Evolutionary conservation across 2,888 invertebrate genomes (phyloP), one percentile per base, ranked within the genome.

Genomic region (Palloptera scutellata): DNA sequence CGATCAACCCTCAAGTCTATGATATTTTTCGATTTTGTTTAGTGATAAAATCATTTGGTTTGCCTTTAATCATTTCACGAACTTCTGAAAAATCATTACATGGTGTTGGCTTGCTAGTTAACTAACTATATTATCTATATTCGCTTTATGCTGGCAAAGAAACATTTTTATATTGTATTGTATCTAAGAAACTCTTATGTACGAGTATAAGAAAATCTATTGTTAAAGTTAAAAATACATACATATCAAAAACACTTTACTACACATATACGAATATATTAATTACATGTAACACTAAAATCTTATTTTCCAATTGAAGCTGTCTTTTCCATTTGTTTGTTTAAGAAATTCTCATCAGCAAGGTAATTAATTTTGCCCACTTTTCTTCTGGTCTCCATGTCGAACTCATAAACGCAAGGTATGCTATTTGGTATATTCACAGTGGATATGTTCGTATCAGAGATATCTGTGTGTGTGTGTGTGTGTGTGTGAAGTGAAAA

Each of bases 401-500:
- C 91, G 74, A 93, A 86, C 76, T 92, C 91, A 77, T 93, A 93
- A 0, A 92, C 90, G 77, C 93, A 92, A 59, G 93, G 93, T 79
- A 93, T 92, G 67, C 92, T 92, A 70, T 92, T 93, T 0, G 93
- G 93, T 64, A 93, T 86, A 83, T 93, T 93, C 65, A 93, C 85
- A 69, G 88, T 88, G 89, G 92, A 91, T 61, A 93, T 92, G 67
- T 89, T 88, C 51, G 89, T 89, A 77, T 92, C 91, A 54, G 88
- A 88, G 77, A 93, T 86, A 69, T 87, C 91, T 92, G 75, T 57
- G 30, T 30, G 30, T 30, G 30, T 30, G 30, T n/a, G n/a, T n/a
- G n/a, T 92, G 75, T 57, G 30, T 30, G 30, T 30, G 30, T 30
- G 30, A 30, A 30, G 30, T 30, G 67, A 74, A 58, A 71, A 54